Percentiles rank a stretch among this genome's conserved stretches.
Conservation (phyloP, 2,113 vertebrate genomes). For the Pseudorasbora parva region DNA sequence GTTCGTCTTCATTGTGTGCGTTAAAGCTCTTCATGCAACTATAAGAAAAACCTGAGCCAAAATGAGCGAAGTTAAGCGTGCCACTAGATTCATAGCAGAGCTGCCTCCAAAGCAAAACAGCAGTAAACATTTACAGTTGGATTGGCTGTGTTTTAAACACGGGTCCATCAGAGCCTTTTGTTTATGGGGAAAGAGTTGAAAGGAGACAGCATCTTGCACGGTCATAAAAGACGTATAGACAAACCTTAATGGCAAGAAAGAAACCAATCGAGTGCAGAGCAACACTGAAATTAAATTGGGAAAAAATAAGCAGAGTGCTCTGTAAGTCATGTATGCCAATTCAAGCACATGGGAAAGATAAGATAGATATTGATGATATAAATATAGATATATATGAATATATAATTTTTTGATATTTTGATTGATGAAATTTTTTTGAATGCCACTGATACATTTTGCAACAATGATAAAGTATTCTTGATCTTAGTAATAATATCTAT, state of each 20-base stretch:
- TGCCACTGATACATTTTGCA: too few relatives aligned
- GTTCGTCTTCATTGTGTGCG: constrained; percentile 36
- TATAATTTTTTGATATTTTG: too few relatives aligned
- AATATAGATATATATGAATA: too few relatives aligned
- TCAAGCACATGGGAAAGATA: neutral
- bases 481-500: too few relatives aligned
- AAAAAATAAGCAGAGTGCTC: constrained; percentile 34
- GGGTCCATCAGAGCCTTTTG: constrained; percentile 54
- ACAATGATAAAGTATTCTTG: too few relatives aligned
- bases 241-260: constrained; percentile 21
- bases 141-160: constrained; percentile 58
- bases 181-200: constrained; percentile 61
- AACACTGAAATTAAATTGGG: neutral
- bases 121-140: constrained; percentile 64
- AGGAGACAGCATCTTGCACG: neutral
- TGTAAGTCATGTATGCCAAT: constrained; percentile 15
- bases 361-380: too few relatives aligned
- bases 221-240: constrained; percentile 20
- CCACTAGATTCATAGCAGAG: neutral
- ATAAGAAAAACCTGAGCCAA: constrained; percentile 38
- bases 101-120: constrained; percentile 36
- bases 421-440: too few relatives aligned
- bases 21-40: neutral
- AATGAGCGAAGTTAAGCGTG: neutral
- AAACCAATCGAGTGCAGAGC: constrained; percentile 21